A percentile compares a stretch with the other conserved stretches of the same genome.
These are phyloP conservation scores for Trissonchulus latispiculum DNA, from an alignment of 2,888 invertebrate species.

Conservation along the genomic window DNA sequence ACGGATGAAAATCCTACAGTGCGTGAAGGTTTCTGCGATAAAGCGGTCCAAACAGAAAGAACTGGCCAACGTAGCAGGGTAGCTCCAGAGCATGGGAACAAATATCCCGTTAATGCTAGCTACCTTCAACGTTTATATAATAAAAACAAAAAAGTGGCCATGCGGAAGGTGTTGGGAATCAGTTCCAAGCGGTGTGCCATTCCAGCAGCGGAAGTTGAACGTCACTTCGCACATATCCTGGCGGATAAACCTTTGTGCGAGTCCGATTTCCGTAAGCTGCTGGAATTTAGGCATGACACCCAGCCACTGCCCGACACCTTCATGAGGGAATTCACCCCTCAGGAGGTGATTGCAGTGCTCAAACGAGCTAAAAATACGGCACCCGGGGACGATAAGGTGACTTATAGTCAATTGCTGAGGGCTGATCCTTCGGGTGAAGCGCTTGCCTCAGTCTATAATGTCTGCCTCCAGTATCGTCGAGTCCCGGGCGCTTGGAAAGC, in stretches of 20 bases:
- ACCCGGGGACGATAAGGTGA: background rate
- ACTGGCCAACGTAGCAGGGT: too few relatives aligned
- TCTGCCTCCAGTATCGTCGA: background rate
- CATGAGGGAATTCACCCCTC: background rate
- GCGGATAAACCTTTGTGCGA: background rate
- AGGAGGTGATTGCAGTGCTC: background rate
- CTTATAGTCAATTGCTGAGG: background rate
- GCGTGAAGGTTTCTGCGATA: too few relatives aligned
- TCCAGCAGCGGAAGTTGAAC: background rate
- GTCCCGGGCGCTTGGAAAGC: background rate
- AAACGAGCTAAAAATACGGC: background rate
- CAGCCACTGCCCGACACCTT: background rate
- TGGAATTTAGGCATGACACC: too few relatives aligned
- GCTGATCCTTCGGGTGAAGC: background rate
- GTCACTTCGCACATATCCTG: background rate
- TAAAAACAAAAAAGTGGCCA: background rate
- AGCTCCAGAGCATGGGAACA: too few relatives aligned
- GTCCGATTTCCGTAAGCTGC: background rate
- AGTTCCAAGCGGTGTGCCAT: background rate
- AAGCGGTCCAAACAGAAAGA: too few relatives aligned
- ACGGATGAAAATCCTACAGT: too few relatives aligned
- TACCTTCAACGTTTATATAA: background rate
- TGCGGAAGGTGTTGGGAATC: background rate
- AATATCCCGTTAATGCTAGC: too few relatives aligned
- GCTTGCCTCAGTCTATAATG: background rate